phyloP scores from a whole-genome alignment of 2,888 invertebrate genomes.

The Acheta domesticus region DNA sequence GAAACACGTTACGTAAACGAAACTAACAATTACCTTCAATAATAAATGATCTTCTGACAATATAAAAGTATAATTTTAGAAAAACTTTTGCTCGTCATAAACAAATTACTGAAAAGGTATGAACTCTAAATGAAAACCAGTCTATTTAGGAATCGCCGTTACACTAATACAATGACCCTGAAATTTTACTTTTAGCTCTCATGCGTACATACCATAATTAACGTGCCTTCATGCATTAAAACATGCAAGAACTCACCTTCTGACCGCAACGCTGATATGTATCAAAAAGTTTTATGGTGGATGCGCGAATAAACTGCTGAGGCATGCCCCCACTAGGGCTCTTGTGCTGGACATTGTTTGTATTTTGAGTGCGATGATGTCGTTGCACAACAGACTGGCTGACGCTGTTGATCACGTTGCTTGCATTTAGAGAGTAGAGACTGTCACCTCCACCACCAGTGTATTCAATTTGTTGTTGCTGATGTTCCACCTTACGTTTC shows the following conservation, averaged over 20 bases:
- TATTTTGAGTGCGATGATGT: constrained; percentile 33
- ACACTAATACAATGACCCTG: too few species aligned
- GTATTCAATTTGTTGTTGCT: constrained; percentile 36
- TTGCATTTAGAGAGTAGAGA: constrained; percentile 37
- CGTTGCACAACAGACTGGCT: constrained; percentile 35
- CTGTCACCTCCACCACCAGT: constrained; percentile 42
- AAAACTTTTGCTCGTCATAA: too few species aligned
- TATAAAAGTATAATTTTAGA: too few species aligned
- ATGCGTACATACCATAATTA: too few species aligned
- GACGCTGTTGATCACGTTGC: constrained; percentile 30
- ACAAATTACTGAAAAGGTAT: too few species aligned
- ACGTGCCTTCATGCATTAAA: too few species aligned
- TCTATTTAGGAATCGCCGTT: too few species aligned
- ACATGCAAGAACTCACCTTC: constrained; percentile 51
- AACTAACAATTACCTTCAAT: too few species aligned
- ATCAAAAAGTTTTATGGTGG: constrained; percentile 65
- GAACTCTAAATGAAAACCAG: too few species aligned
- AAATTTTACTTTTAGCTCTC: too few species aligned
- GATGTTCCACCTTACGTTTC: constrained; percentile 46
- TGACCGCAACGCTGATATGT: constrained; percentile 65
- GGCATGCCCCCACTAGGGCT: constrained; percentile 48
- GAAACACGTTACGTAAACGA: too few species aligned
- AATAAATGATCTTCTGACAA: too few species aligned
- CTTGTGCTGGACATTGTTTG: constrained; percentile 38
- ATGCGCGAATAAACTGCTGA: constrained; percentile 61